Evolutionary conservation across 1,140 invertebrate genomes (phyloP).

Genomic region (Nautilus pompilius): DNA sequence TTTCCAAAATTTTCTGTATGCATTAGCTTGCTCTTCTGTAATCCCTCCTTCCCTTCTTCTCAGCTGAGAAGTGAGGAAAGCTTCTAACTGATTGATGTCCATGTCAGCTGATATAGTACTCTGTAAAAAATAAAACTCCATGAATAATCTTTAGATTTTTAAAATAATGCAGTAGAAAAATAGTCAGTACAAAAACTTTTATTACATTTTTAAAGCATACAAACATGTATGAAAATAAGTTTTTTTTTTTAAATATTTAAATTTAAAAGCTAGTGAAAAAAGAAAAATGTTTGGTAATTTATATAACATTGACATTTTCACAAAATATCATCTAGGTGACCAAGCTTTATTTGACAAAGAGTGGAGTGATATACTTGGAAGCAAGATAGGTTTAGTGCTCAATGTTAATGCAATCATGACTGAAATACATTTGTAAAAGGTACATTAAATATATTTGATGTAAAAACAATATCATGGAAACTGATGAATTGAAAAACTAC

Average conservation of each 20-base stretch:
- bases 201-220: background rate
- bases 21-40: conserved; percentile 46
- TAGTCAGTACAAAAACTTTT: background rate
- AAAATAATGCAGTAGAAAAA: background rate
- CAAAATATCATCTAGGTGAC: too few relatives aligned
- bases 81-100: conserved; percentile 51
- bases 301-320: too few relatives aligned
- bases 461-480: too few relatives aligned
- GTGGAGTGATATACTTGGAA: too few relatives aligned
- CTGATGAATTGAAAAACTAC: too few relatives aligned
- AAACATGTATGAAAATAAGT: background rate
- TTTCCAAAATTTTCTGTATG: conserved; percentile 51
- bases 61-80: conserved; percentile 47
- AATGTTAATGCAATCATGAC: too few relatives aligned
- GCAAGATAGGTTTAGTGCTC: too few relatives aligned
- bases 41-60: conserved; percentile 43
- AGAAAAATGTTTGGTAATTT: background rate
- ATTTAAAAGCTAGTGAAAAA: background rate
- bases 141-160: background rate
- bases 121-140: conserved; percentile 27
- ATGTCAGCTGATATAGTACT: conserved; percentile 49
- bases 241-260: background rate
- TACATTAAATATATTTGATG: too few relatives aligned
- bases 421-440: too few relatives aligned
- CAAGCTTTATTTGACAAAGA: too few relatives aligned